Evolutionary conservation across 2,888 invertebrate genomes (phyloP).

Genomic region (Fabriciana adippe): DNA sequence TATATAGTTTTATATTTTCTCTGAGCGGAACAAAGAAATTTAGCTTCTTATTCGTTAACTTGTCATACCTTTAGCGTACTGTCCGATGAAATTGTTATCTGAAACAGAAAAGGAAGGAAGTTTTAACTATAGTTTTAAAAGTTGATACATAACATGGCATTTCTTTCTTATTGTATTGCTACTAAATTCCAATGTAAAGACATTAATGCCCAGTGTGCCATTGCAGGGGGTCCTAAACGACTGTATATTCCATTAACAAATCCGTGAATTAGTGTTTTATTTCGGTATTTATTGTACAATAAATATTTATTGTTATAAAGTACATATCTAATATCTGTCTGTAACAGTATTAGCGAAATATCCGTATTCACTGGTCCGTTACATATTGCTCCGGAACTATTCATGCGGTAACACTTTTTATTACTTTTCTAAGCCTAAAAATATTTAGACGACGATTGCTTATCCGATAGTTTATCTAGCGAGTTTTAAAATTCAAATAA

Average conservation of each 20-base stretch:
- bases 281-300: neutral
- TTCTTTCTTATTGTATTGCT: neutral
- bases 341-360: slow-evolving; percentile 33
- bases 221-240: slow-evolving; percentile 27
- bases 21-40: too few species aligned
- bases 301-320: slow-evolving; percentile 4
- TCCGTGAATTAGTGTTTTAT: slow-evolving; percentile 24
- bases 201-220: slow-evolving; percentile 18
- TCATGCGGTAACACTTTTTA: slow-evolving; percentile 37
- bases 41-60: neutral
- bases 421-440: slow-evolving; percentile 27
- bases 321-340: slow-evolving; percentile 3
- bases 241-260: slow-evolving; percentile 24
- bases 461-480: neutral
- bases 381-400: slow-evolving; percentile 34
- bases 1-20: neutral
- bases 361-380: slow-evolving; percentile 36
- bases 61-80: slow-evolving; percentile 1
- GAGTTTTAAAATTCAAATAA: too few species aligned
- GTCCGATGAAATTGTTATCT: neutral
- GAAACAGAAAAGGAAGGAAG: neutral
- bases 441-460: slow-evolving; percentile 23
- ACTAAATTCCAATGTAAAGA: slow-evolving; percentile 11
- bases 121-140: neutral
- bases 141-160: neutral